These are phyloP conservation scores for Gasteruption jaculator DNA, from an alignment of 2,888 invertebrate species.

Conservation along the genomic window DNA sequence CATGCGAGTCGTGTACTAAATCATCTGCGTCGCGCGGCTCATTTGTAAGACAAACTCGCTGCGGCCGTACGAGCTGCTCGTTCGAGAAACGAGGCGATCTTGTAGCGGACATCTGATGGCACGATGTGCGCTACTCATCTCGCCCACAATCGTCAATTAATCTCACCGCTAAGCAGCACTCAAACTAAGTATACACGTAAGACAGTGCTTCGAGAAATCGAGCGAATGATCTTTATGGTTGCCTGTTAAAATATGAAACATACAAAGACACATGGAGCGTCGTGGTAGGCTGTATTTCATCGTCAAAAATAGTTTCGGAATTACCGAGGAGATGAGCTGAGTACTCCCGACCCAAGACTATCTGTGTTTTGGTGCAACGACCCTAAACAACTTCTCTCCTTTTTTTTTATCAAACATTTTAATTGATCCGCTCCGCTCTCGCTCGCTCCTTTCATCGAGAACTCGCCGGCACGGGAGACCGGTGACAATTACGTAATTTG, in stretches of 20 bases:
- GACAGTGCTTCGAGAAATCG: constrained; percentile 25
- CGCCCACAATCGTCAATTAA: constrained; percentile 46
- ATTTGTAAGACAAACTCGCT: constrained; percentile 49
- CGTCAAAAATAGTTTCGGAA: constrained; percentile 43
- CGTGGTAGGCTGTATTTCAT: constrained; percentile 35
- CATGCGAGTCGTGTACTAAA: constrained; percentile 37
- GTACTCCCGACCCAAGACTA: constrained; percentile 22
- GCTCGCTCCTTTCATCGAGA: too few relatives aligned
- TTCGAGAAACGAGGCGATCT: too few relatives aligned
- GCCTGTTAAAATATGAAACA: constrained; percentile 1
- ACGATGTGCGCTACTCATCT: constrained; percentile 38
- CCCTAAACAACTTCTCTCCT: constrained; percentile 24
- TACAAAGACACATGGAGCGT: constrained; percentile 12
- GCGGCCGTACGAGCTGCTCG: too few relatives aligned
- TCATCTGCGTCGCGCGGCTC: constrained; percentile 48
- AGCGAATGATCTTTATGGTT: constrained; percentile 23
- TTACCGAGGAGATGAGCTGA: constrained; percentile 34
- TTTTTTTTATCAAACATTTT: too few relatives aligned
- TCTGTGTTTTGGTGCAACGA: constrained; percentile 47
- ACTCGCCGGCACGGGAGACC: too few relatives aligned
- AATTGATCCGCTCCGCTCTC: too few relatives aligned
- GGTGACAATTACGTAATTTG: too few relatives aligned
- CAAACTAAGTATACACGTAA: constrained; percentile 35
- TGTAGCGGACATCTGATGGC: too few relatives aligned
- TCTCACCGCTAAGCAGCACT: constrained; percentile 42